Percentiles rank a stretch among this genome's conserved stretches.
Evolutionary conservation across 2,888 invertebrate species (phyloP).

Genomic region (Pedicia rivosa): DNA sequence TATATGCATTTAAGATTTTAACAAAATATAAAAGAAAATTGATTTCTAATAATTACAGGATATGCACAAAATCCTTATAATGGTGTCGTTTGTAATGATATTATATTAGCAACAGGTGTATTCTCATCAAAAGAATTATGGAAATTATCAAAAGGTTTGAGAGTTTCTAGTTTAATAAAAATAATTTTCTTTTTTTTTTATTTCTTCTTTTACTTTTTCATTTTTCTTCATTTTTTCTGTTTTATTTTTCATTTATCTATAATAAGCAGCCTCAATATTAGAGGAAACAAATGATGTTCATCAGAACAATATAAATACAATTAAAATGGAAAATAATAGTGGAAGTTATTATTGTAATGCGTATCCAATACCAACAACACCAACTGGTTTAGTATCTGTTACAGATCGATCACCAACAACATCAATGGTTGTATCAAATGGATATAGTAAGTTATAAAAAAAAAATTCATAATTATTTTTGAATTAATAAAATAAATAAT

Average conservation of each 20-base stretch:
- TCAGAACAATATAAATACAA: slow-evolving; percentile 42
- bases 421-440: slow-evolving; percentile 57
- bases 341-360: slow-evolving; percentile 62
- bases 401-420: slow-evolving; percentile 16
- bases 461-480: not conserved
- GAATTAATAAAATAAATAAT: not conserved
- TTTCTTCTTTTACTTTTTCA: not conserved
- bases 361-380: slow-evolving; percentile 51
- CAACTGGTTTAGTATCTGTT: slow-evolving; percentile 21
- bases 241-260: slow-evolving; percentile 22
- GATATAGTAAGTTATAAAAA: slow-evolving; percentile 49
- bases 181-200: slow-evolving; percentile 4
- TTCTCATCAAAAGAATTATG: slow-evolving; percentile 99
- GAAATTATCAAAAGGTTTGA: slow-evolving; percentile 87
- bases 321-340: slow-evolving; percentile 62
- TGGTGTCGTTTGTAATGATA: slow-evolving; percentile 97
- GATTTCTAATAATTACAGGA: too few relatives aligned
- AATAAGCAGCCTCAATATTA: slow-evolving; percentile 81
- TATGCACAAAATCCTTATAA: slow-evolving; percentile 93
- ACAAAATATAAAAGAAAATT: too few relatives aligned
- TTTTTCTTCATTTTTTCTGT: not conserved
- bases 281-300: slow-evolving; percentile 69
- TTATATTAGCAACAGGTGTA: slow-evolving; percentile 98
- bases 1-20: too few relatives aligned
- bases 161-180: slow-evolving; percentile 6